Base-by-base conservation (phyloP, 2,113 vertebrate species). In the Marmota flaviventris region DNA sequence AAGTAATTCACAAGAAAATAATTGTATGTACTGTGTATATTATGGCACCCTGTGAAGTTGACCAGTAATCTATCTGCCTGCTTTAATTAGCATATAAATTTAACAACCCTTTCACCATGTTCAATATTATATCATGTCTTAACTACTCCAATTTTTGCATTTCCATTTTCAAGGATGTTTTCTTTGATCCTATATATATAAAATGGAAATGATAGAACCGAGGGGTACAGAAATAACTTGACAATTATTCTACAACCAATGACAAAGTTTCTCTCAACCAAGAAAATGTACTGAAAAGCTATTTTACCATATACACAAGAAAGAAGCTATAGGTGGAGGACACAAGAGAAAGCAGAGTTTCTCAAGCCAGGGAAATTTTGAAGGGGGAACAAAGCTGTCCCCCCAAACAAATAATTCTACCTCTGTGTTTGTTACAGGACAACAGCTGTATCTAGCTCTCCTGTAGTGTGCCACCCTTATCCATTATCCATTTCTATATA, bases 1-100 rank as follows among this genome's bases (percentile, higher is more conserved):
- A 89, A 10, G 18, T 73, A 37, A 86, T 84, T 84, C 42, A 65
- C 14, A 88, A 69, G 37, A 61, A 88, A 85, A 93, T 61, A 88
- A 70, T 88, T 53, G 1, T 67, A 63, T 24, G 10, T 77, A 51
- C 5, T 58, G 4, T 86, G 25, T 75, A 32, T 94, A 83, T 53
- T 63, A 42, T 76, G 51, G 6, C 18, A 83, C 17, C 16, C 16
- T 48, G 1, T 39, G 7, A 78, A 65, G 16, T 16, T 58, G 37
- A 81, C 32, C 70, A 58, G 39, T 45, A 45, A 45, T 45, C 45
- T 45, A 93, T 82, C 17, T 45, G 29, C 27, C 37, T 90, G n/a
- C 85, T 51, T 85, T 75, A 48, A 88, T 81, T 42, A 48, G 25
- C 81, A 3, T 29, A 34, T 61, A 42, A 73, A 93, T 39, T 2